phyloP scores from a whole-genome alignment of 2,113 vertebrate species.

The Hydrolagus affinis region DNA sequence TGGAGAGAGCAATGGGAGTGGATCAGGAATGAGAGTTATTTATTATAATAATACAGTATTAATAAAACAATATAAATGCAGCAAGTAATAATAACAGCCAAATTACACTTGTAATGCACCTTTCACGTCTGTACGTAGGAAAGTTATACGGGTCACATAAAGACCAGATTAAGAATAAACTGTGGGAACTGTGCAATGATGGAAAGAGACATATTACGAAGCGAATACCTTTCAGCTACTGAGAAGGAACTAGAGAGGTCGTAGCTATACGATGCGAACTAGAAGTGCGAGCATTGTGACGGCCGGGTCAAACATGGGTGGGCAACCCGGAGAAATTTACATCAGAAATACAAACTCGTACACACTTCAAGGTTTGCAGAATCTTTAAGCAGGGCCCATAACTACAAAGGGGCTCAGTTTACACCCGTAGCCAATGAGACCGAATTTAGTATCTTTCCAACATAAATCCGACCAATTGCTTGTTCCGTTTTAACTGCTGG shows the following conservation, averaged over 20 bases:
- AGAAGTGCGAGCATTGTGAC: neutral
- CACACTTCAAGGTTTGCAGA: slow-evolving; percentile 31
- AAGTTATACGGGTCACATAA: neutral
- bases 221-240: neutral
- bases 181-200: neutral
- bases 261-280: neutral
- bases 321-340: slow-evolving; percentile 20
- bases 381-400: slow-evolving; percentile 28
- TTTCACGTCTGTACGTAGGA: too few relatives aligned
- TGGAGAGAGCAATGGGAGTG: neutral
- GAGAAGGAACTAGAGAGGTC: neutral
- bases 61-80: slow-evolving; percentile 4
- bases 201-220: neutral
- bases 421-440: slow-evolving; percentile 26
- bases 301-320: slow-evolving; percentile 28
- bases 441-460: slow-evolving; percentile 26
- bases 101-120: too few relatives aligned
- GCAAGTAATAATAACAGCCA: too few relatives aligned
- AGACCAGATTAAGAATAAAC: neutral
- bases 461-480: slow-evolving; percentile 16
- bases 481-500: slow-evolving; percentile 29
- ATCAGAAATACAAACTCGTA: slow-evolving; percentile 24
- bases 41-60: too few relatives aligned
- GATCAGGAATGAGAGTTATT: too few relatives aligned
- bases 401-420: slow-evolving; percentile 32